These are phyloP conservation scores for Asbolus verrucosus DNA, from an alignment of 1,140 invertebrate genomes.

Conservation along the genomic window DNA sequence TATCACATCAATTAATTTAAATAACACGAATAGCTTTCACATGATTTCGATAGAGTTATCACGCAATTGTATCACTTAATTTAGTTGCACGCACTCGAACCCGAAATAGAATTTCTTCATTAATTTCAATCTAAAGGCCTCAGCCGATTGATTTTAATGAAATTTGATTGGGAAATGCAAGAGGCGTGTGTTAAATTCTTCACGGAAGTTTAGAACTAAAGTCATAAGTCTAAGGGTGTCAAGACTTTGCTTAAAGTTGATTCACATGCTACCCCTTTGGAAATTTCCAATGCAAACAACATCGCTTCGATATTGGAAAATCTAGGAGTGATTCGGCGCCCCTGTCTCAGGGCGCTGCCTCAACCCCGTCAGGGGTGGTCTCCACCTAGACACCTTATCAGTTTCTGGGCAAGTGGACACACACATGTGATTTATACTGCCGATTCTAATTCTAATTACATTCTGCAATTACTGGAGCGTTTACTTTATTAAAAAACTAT, in stretches of 20 bases:
- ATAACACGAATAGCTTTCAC: background rate
- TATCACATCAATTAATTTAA: background rate
- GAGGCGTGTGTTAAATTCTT: constrained; percentile 17
- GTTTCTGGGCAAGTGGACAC: constrained; percentile 36
- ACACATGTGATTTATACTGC: constrained; percentile 20
- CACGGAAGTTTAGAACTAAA: constrained; percentile 9
- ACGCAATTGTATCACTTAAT: constrained; percentile 35
- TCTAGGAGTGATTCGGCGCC: constrained; percentile 29
- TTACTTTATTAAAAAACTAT: background rate
- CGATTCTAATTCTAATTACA: no score
- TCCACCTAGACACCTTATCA: constrained; percentile 2
- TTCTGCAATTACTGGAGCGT: constrained; percentile 19
- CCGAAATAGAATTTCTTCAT: constrained; percentile 10
- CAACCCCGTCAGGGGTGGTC: background rate
- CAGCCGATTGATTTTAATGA: constrained; percentile 24
- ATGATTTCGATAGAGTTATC: constrained; percentile 29
- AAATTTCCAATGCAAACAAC: constrained; percentile 39
- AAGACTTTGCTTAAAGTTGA: constrained; percentile 32
- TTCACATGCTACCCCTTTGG: constrained; percentile 32
- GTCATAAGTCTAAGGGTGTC: constrained; percentile 10
- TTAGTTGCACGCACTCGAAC: constrained; percentile 6
- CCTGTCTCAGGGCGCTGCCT: background rate
- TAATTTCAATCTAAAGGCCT: constrained; percentile 6
- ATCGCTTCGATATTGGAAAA: constrained; percentile 34
- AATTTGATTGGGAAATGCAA: constrained; percentile 9